A percentile compares a stretch with the other conserved stretches of the same genome.
Evolutionary conservation across 2,113 vertebrate species (phyloP).

Genomic region (Mus musculus): GRCm39 chr11:70771001-70771500

Average conservation of each 20-base stretch:
- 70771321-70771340: background rate
- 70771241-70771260: no score
- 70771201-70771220: background rate
- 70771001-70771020: background rate
- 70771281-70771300: background rate
- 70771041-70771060: background rate
- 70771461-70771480: background rate
- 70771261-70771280: background rate
- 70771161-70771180: background rate
- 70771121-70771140: background rate
- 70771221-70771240: background rate
- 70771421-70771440: background rate
- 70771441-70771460: background rate
- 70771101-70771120: background rate
- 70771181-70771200: background rate
- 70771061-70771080: background rate
- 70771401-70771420: background rate
- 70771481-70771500: background rate
- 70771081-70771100: no score
- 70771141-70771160: background rate
- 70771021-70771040: background rate
- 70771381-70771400: background rate
- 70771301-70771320: background rate
- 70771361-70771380: background rate
- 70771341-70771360: background rate